Evolutionary conservation across 1,140 invertebrate genomes (phyloP).

Genomic region (Ectropis grisescens): DNA sequence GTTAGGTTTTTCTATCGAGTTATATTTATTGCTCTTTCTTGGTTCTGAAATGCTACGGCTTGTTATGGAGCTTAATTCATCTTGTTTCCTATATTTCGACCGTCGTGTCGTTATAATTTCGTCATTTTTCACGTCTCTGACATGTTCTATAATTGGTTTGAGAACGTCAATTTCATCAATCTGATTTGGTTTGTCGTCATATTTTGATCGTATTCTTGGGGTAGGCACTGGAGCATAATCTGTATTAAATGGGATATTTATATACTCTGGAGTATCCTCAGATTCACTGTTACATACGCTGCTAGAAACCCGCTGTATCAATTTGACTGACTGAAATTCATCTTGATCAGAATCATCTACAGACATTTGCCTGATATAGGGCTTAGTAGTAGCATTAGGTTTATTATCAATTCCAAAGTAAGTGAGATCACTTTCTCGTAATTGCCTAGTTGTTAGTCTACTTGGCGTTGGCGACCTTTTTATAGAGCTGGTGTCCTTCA

Average conservation of each 20-base stretch:
- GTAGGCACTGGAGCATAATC: slow-evolving; percentile 32
- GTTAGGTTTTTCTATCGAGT: slow-evolving; percentile 4
- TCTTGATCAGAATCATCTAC: slow-evolving; percentile 16
- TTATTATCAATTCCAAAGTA: slow-evolving; percentile 43
- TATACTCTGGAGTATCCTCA: slow-evolving; percentile 47
- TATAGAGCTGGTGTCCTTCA: too few relatives aligned
- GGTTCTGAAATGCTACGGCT: slow-evolving; percentile 37
- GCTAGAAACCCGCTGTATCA: slow-evolving; percentile 48
- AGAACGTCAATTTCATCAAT: slow-evolving; percentile 17
- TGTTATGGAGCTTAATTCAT: slow-evolving; percentile 9
- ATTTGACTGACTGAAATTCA: slow-evolving; percentile 44
- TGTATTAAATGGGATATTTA: slow-evolving; percentile 40
- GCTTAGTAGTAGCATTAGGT: too few relatives aligned
- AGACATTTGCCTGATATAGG: too few relatives aligned
- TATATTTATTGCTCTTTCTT: slow-evolving; percentile 14
- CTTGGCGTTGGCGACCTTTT: slow-evolving; percentile 13
- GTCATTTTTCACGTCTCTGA: slow-evolving; percentile 12
- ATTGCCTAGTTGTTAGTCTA: slow-evolving; percentile 41
- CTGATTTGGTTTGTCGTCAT: slow-evolving; percentile 22
- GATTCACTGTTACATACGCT: slow-evolving; percentile 55
- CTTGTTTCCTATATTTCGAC: slow-evolving; percentile 19
- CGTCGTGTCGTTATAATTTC: slow-evolving; percentile 12
- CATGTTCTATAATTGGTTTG: slow-evolving; percentile 41
- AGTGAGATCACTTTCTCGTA: slow-evolving; percentile 45
- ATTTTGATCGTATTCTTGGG: slow-evolving; percentile 38